Percentiles rank a stretch among this genome's conserved stretches.
Conservation (phyloP, 2,888 invertebrate genomes). For the Synanthedon tipuliformis region DNA sequence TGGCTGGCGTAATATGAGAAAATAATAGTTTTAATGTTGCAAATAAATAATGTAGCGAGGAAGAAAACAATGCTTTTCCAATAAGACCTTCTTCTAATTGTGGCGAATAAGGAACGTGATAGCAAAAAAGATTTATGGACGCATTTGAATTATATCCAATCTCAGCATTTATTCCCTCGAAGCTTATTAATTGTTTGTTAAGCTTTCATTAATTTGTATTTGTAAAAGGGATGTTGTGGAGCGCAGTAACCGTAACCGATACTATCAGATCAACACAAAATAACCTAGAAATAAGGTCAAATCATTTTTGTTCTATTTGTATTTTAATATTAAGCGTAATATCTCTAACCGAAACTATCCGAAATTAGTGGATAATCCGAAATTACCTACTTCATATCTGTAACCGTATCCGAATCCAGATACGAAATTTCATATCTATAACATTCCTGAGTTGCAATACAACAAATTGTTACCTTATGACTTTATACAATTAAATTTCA, state of each 20-base stretch:
- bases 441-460: not conserved
- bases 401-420: not conserved
- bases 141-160: slow-evolving; percentile 45
- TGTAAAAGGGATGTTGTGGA: not conserved
- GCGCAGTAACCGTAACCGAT: not conserved
- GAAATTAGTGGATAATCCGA: not conserved
- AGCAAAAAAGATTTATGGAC: slow-evolving; percentile 52
- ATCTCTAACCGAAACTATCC: slow-evolving; percentile 1
- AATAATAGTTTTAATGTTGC: slow-evolving; percentile 61
- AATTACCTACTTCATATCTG: not conserved
- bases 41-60: slow-evolving; percentile 57
- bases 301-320: not conserved
- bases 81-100: slow-evolving; percentile 62
- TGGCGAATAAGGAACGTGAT: slow-evolving; percentile 44
- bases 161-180: slow-evolving; percentile 37
- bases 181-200: slow-evolving; percentile 13
- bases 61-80: slow-evolving; percentile 61
- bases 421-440: not conserved
- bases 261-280: not conserved
- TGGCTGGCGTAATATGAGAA: slow-evolving; percentile 37
- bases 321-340: not conserved
- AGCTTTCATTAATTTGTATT: slow-evolving; percentile 10
- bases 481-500: not conserved
- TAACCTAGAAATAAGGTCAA: not conserved
- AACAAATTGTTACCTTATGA: not conserved